These are phyloP conservation scores for Brachionus sp. DNA, from an alignment of 1,140 invertebrate species.

Conservation along the genomic window DNA sequence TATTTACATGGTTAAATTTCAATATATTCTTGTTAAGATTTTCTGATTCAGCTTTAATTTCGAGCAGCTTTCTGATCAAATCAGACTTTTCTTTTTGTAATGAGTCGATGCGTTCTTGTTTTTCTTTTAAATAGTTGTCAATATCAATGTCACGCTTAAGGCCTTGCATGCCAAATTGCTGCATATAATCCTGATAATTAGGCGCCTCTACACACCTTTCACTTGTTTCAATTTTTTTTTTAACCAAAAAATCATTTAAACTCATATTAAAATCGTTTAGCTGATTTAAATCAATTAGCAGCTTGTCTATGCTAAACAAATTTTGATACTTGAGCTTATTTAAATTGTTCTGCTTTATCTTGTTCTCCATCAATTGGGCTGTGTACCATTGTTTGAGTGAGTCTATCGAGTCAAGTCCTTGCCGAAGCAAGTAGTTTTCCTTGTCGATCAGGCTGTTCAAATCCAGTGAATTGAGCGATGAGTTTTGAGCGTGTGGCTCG, in stretches of 20 bases:
- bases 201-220: not conserved
- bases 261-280: conserved; percentile 9
- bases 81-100: conserved; percentile 28
- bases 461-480: not conserved
- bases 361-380: conserved; percentile 16
- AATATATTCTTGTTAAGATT: conserved; percentile 21
- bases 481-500: not conserved
- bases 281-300: conserved; percentile 24
- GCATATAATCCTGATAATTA: conserved; percentile 23
- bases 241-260: conserved; percentile 22
- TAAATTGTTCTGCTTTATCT: conserved; percentile 30
- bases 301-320: conserved; percentile 40
- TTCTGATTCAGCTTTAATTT: conserved; percentile 36
- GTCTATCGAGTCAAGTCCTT: conserved; percentile 15
- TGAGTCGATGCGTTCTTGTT: conserved; percentile 6
- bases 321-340: conserved; percentile 41
- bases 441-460: conserved; percentile 5
- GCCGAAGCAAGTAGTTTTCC: not conserved
- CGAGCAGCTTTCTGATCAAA: conserved; percentile 20
- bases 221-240: not conserved
- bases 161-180: not conserved
- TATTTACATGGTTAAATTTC: not conserved
- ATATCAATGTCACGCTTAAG: not conserved
- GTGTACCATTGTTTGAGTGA: conserved; percentile 22
- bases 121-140: conserved; percentile 37